Percentiles rank a stretch among this genome's conserved stretches.
Evolutionary conservation across 2,888 invertebrate species (phyloP).

Genomic region (Dexiosoma caninum): DNA sequence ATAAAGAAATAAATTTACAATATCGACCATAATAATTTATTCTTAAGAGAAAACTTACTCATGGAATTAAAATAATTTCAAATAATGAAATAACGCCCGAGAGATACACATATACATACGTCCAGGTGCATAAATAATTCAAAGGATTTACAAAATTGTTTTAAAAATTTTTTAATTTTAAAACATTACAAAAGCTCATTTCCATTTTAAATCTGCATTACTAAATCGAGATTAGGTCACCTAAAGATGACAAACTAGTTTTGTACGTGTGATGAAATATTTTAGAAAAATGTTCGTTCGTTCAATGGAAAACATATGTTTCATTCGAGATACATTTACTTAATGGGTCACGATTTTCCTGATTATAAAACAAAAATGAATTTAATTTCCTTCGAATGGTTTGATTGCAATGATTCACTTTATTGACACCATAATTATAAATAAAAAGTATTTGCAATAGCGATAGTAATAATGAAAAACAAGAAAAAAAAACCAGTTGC

Average conservation of each 20-base stretch:
- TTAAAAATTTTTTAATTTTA: neutral
- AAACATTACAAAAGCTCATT: neutral
- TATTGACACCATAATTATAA: constrained; percentile 13
- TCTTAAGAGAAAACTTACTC: neutral
- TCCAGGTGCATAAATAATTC: neutral
- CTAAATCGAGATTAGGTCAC: neutral
- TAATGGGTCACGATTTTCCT: constrained; percentile 28
- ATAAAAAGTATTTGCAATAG: constrained; percentile 20
- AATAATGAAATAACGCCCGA: constrained; percentile 27
- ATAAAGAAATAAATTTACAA: neutral
- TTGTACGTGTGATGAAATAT: constrained; percentile 3
- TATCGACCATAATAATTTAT: neutral
- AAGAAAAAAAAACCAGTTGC: constrained; percentile 10
- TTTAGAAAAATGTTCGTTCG: neutral
- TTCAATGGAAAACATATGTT: constrained; percentile 40
- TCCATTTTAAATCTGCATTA: neutral
- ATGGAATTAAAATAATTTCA: constrained; percentile 49
- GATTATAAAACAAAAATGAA: neutral
- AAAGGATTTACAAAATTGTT: neutral
- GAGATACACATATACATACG: too few species aligned
- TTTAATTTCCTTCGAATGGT: constrained; percentile 24
- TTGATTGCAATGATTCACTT: constrained; percentile 28
- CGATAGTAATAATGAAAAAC: too few species aligned
- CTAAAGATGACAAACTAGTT: neutral
- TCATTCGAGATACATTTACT: neutral